These are phyloP conservation scores for Aurelia aurita DNA, from an alignment of 30 jellyfish, hydroid and myxozoan species.

Conservation along the genomic window DNA sequence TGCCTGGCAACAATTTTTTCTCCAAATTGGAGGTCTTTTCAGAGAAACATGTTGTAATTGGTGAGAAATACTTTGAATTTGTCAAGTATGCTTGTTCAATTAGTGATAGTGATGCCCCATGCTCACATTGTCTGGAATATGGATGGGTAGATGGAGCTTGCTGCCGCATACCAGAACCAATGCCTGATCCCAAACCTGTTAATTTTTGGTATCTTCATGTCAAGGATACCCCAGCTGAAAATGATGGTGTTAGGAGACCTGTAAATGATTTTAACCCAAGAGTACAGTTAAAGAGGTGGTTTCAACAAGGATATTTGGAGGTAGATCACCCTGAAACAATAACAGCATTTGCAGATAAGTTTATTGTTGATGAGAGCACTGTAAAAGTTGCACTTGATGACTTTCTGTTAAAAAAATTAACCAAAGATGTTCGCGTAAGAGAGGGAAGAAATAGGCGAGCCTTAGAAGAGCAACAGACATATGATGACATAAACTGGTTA, in stretches of 20 bases:
- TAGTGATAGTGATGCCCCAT: not conserved
- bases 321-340: not conserved
- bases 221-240: not conserved
- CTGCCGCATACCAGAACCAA: constrained; percentile 24
- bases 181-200: constrained; percentile 4
- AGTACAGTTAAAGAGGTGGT: not conserved
- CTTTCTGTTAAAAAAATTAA: too few species aligned
- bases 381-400: too few species aligned
- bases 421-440: too few species aligned
- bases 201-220: too few species aligned
- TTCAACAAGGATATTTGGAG: not conserved
- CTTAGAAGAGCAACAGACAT: too few species aligned
- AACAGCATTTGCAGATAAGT: too few species aligned
- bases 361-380: too few species aligned
- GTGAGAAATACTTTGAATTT: too few species aligned
- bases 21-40: not conserved
- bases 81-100: not conserved
- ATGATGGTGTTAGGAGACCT: not conserved
- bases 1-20: constrained; percentile 1
- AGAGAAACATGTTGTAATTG: not conserved
- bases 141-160: constrained; percentile 11
- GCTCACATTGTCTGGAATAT: not conserved
- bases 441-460: too few species aligned
- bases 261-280: not conserved
- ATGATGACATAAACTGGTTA: too few species aligned